Evolutionary conservation across 1,140 invertebrate genomes (phyloP), one percentile per base, ranked within the genome.

Genomic region (Bombus waltoni): DNA sequence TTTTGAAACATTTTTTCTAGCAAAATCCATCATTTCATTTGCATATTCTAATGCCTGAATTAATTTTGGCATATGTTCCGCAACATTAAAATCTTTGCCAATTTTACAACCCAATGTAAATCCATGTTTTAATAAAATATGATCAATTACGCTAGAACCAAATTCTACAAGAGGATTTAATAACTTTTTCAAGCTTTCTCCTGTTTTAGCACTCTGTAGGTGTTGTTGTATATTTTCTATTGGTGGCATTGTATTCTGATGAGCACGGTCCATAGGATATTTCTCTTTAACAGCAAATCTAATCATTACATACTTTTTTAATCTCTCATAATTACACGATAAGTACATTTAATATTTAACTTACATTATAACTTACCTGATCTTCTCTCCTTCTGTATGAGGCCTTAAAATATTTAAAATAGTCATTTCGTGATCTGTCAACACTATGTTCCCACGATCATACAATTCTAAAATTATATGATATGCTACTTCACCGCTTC

Each of bases 401-500:
- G 99, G 98, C 74, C 99, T 95, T 3, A 99, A 94, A 65, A 99
- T 97, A 96, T 99, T 99, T 1, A 99, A 95, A 90, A 99, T 99
- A 1, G 96, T 98, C 95, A 98, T 97, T 85, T 99, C 97, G 94
- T 97, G 95, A 96, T 99, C 99, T 38, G 99, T 99, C 1, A 99
- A 95, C 77, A 99, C 96, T 73, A 99, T 97, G 94, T 99, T 99
- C 83, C 99, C 99, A 80, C 98, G 96, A 96, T 99, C 99, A 94
- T 99, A 99, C 0, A 99, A 93, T 95, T 99, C 99, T 77, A 99
- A 93, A 88, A 99, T 98, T 22, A 99, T 95, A 95, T 99, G 99
- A 95, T 99, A 99, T 1, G 98, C 98, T 40, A 98, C 98, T 95
- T 99, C 98, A 2, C 97, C 97, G 40, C 96, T 97, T 66, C 99